Evolutionary conservation across 2,113 vertebrate species (phyloP).

Genomic region (Apteryx mantelli): DNA sequence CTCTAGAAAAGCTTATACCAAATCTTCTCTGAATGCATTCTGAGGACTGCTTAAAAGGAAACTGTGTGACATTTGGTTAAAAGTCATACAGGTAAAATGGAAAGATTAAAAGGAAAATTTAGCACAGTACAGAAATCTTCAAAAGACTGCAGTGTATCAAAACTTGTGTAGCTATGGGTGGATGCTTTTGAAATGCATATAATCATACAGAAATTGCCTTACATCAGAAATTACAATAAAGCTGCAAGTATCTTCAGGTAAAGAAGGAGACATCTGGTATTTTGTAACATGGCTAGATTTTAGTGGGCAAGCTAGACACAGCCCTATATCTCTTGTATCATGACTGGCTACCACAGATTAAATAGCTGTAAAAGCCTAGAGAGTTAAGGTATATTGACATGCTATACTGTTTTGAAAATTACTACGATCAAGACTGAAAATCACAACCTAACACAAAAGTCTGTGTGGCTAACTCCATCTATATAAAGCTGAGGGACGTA

Average conservation of each 20-base stretch:
- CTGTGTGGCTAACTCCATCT: background rate
- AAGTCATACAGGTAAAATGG: background rate
- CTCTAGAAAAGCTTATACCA: background rate
- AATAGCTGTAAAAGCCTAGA: background rate
- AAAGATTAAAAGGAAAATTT: background rate
- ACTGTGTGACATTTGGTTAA: background rate
- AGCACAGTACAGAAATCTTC: background rate
- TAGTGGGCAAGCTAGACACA: background rate
- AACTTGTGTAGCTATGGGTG: background rate
- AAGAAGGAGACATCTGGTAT: background rate
- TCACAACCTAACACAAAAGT: background rate
- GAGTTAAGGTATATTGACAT: background rate
- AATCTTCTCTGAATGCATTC: background rate
- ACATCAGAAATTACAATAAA: background rate
- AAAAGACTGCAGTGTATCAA: background rate
- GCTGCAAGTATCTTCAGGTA: background rate
- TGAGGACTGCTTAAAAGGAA: background rate
- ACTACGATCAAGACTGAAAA: background rate
- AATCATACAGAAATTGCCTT: background rate
- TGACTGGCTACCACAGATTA: background rate
- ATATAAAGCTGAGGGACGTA: background rate
- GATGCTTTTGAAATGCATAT: background rate
- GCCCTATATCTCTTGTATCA: background rate
- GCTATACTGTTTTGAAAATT: background rate
- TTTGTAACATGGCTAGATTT: background rate